Evolutionary conservation across 2,113 vertebrate genomes (phyloP).

Genomic region (Choloepus hoffmanni): DNA sequence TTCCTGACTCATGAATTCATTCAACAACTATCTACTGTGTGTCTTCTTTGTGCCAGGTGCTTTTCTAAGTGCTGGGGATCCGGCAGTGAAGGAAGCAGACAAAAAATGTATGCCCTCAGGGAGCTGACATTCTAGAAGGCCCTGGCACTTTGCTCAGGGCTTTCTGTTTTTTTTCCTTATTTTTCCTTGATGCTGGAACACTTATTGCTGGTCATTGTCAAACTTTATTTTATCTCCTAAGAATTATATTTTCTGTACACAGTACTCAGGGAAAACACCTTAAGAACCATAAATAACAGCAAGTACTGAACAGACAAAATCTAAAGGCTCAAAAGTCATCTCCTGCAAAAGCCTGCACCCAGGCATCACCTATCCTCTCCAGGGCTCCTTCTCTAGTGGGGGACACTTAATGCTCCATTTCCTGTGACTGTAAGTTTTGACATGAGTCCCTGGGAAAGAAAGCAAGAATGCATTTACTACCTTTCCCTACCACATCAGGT

Average conservation of each 20-base stretch:
- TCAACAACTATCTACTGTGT: neutral
- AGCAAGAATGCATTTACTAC: neutral
- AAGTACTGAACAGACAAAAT: neutral
- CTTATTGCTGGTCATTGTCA: neutral
- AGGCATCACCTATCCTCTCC: too few relatives aligned
- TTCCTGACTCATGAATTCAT: neutral
- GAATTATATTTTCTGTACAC: neutral
- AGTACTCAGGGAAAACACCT: neutral
- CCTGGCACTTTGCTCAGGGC: neutral
- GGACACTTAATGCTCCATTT: neutral
- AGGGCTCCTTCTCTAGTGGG: neutral
- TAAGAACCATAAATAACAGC: neutral
- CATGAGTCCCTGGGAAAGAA: neutral
- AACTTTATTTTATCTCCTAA: neutral
- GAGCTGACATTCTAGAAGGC: neutral
- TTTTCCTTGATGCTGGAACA: neutral
- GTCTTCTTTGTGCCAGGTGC: neutral
- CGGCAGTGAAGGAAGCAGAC: neutral
- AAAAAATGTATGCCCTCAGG: neutral
- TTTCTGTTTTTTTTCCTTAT: neutral
- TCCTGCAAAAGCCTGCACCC: neutral
- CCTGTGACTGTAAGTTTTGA: neutral
- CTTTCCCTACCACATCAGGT: neutral
- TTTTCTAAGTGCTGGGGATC: neutral
- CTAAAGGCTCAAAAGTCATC: neutral